phyloP scores from a whole-genome alignment of 2,797 vertebrate genomes.

The Darevskia mixta region DNA sequence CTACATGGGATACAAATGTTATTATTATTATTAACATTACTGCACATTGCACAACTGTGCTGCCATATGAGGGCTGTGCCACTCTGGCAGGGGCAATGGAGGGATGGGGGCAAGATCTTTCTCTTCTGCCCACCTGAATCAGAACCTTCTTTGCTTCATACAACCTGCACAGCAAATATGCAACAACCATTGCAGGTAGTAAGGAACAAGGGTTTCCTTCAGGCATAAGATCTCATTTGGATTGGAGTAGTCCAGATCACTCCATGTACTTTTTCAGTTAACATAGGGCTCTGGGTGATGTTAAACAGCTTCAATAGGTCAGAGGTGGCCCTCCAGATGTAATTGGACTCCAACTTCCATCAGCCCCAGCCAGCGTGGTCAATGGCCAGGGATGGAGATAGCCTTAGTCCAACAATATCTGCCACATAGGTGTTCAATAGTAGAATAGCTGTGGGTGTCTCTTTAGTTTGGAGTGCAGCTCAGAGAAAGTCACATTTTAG shows the following conservation, averaged over 20 bases:
- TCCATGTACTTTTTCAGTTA: background rate
- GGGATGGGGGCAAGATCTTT: background rate
- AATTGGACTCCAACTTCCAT: too few relatives aligned
- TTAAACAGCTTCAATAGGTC: too few relatives aligned
- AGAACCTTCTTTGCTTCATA: background rate
- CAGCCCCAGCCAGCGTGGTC: too few relatives aligned
- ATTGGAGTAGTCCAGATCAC: background rate
- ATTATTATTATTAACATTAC: too few relatives aligned
- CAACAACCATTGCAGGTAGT: background rate
- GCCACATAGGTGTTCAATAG: background rate
- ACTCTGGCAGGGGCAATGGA: background rate
- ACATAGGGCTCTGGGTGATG: too few relatives aligned
- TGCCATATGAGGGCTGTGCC: background rate
- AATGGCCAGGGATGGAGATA: too few relatives aligned
- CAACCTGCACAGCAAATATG: background rate
- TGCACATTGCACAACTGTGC: background rate
- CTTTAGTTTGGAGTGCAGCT: background rate
- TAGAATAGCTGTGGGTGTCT: background rate
- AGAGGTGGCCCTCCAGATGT: too few relatives aligned
- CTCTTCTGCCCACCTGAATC: background rate
- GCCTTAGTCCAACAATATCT: too few relatives aligned
- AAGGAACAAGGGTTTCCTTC: background rate
- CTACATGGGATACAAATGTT: too few relatives aligned
- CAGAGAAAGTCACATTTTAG: slow-evolving; percentile 1
- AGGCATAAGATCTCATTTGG: background rate